These are phyloP conservation scores for Danio albolineatus DNA, from an alignment of 2,797 vertebrate genomes.

Conservation along the genomic window DNA sequence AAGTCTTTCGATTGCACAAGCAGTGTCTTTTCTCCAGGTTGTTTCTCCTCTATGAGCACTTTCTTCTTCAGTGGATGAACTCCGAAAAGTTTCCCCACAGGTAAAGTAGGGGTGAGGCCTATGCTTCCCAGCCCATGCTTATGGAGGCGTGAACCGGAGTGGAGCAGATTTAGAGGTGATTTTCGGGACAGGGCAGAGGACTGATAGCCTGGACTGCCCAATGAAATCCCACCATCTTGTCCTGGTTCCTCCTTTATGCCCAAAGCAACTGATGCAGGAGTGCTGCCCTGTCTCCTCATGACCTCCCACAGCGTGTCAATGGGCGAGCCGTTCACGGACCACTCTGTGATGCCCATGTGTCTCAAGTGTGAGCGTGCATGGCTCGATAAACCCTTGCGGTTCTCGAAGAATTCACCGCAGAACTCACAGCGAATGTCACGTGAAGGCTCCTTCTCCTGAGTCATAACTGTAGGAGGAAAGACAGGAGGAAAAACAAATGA, in stretches of 20 bases:
- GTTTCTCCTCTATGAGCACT: slow-evolving; percentile 77
- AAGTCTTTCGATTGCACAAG: slow-evolving; percentile 74
- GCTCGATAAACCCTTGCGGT: slow-evolving; percentile 86
- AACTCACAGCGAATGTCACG: slow-evolving; percentile 90
- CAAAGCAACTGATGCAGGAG: slow-evolving; percentile 76
- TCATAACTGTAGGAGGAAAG: slow-evolving; percentile 76
- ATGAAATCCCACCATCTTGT: slow-evolving; percentile 70
- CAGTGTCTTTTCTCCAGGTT: slow-evolving; percentile 64
- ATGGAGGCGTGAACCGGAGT: slow-evolving; percentile 72
- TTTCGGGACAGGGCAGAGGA: slow-evolving; percentile 72
- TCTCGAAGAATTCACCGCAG: slow-evolving; percentile 87
- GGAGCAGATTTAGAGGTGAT: slow-evolving; percentile 75
- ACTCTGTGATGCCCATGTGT: slow-evolving; percentile 87
- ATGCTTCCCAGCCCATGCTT: slow-evolving; percentile 72
- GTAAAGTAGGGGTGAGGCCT: slow-evolving; percentile 68
- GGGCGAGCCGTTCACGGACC: slow-evolving; percentile 85
- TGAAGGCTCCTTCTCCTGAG: slow-evolving; percentile 83
- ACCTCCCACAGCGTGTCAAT: slow-evolving; percentile 86
- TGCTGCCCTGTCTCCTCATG: slow-evolving; percentile 83
- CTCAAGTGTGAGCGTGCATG: slow-evolving; percentile 85
- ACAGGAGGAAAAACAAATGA: slow-evolving; percentile 11
- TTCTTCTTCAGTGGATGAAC: slow-evolving; percentile 81
- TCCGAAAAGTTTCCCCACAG: slow-evolving; percentile 75
- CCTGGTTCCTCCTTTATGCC: slow-evolving; percentile 86
- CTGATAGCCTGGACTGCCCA: slow-evolving; percentile 77